Conservation (phyloP, 37 sponge, comb jelly and placozoan species). For the Corticium candelabrum region DNA sequence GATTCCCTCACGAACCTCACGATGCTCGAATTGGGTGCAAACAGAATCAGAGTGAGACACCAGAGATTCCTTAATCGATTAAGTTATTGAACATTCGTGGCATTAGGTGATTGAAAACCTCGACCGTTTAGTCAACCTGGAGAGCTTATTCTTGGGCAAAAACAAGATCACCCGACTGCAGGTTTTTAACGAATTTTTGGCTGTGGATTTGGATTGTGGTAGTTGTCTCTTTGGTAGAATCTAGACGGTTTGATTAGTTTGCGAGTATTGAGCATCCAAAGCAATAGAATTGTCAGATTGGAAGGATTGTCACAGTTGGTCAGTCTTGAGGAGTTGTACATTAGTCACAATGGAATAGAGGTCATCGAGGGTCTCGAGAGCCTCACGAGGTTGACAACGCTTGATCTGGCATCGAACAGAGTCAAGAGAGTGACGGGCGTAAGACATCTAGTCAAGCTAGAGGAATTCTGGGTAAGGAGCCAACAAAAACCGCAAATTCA, state of each 20-base stretch:
- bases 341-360: conserved; percentile 73
- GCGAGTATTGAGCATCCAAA: conserved; percentile 14
- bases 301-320: conserved; percentile 54
- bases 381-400: conserved; percentile 33
- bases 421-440: conserved; percentile 39
- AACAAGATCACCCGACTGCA: conserved; percentile 76
- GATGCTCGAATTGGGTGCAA: conserved; percentile 77
- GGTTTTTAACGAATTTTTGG: conserved; percentile 10
- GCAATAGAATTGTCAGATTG: conserved; percentile 60
- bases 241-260: neutral
- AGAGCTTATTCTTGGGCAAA: conserved; percentile 66
- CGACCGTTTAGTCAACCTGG: conserved; percentile 58
- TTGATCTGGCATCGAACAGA: conserved; percentile 59
- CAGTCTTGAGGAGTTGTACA: conserved; percentile 69
- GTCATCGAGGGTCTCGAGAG: conserved; percentile 57
- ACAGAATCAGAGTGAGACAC: conserved; percentile 54
- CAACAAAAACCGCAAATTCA: too few relatives aligned
- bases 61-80: neutral
- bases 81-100: too few relatives aligned
- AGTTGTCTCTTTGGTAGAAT: neutral
- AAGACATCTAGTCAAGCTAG: conserved; percentile 43
- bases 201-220: neutral
- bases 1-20: conserved; percentile 45
- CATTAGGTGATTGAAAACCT: conserved; percentile 70
- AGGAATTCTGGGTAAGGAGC: conserved; percentile 83